Evolutionary conservation across 2,797 vertebrate species (phyloP).

Genomic region (Hydrophis major): DNA sequence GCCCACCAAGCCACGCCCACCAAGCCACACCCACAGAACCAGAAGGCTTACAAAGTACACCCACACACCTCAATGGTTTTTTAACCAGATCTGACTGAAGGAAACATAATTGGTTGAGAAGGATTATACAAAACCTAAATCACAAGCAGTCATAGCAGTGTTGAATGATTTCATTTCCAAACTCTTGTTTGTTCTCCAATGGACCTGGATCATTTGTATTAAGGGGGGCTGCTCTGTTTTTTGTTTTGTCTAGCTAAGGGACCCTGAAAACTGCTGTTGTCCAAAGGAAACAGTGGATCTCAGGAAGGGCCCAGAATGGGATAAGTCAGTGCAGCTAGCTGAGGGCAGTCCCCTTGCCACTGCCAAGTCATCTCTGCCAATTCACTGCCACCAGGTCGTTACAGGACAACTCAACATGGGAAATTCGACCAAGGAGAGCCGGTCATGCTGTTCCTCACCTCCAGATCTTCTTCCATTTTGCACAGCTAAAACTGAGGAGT

Average conservation of each 20-base stretch:
- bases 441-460: neutral
- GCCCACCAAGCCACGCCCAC: too few species aligned
- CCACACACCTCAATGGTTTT: neutral
- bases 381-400: too few species aligned
- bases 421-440: too few species aligned
- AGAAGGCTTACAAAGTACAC: neutral
- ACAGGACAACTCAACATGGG: too few species aligned
- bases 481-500: neutral
- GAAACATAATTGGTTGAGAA: neutral
- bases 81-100: neutral
- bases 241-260: neutral
- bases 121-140: neutral
- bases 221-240: neutral
- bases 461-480: neutral
- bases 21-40: too few species aligned
- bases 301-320: neutral
- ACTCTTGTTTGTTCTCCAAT: neutral
- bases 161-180: neutral
- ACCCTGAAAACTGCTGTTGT: neutral
- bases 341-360: too few species aligned
- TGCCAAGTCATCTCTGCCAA: too few species aligned
- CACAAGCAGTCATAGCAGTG: neutral
- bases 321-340: too few species aligned
- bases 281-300: too few species aligned
- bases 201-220: neutral